Base-by-base conservation (phyloP, 2,888 invertebrate genomes). In the Arctia plantaginis region DNA sequence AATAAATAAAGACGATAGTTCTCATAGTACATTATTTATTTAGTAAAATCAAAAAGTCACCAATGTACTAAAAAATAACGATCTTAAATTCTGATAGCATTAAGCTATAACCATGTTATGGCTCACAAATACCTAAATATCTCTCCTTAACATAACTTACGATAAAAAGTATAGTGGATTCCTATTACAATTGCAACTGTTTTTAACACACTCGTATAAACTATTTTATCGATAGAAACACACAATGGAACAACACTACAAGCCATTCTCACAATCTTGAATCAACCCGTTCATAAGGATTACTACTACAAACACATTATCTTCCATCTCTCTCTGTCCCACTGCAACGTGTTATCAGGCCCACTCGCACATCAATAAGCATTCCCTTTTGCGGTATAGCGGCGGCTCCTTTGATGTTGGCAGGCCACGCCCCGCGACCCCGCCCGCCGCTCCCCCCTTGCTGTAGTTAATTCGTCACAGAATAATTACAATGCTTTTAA, bases 401-500 rank as follows among this genome's bases (percentile, higher is more conserved):
- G 92, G 90, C 95, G 94, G 94, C 89, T 84, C 87, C 90, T 95
- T 95, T 95, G 94, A 94, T 89, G 92, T 91, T 77, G 76, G 67
- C 77, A 89, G 82, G 89, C 94, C 93, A 90, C 94, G 94, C 95
- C 95, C 89, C 83, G 84, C 80, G 83, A 80, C 85, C 78, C 89
- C 89, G 83, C 89, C 85, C 85, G 86, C 89, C 84, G 82, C 87
- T 83, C 80, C 88, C 89, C 87, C 87, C 82, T 88, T 81, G 88
- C 88, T 87, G 84, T 87, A 89, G 89, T 91, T 93, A 93, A 94
- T 95, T 94, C 94, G 94, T 95, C 94, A 94, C 93, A 92, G 88
- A 87, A 82, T 94, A 94, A 94, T 93, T 94, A 95, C 94, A 94
- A 93, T 92, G 92, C 87, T 91, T 94, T 94, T 95, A 95, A 95